Evolutionary conservation across 2,113 vertebrate genomes (phyloP), one percentile per base, ranked within the genome.

Genomic region (Microcebus jonahi): DNA sequence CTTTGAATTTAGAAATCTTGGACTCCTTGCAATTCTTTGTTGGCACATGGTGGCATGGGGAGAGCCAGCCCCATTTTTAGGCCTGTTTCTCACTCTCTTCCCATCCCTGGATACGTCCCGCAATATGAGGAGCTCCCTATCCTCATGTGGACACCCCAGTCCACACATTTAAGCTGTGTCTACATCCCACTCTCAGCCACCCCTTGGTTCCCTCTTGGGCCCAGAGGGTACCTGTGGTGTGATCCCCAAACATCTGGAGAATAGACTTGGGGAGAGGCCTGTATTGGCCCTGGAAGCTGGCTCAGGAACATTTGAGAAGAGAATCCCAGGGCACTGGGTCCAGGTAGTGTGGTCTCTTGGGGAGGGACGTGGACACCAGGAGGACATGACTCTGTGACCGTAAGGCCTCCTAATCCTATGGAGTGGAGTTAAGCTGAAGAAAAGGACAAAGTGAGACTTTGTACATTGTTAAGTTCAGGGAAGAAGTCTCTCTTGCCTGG

Each of bases 161-260:
- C 34, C 12, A 15, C 10, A 21, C 21, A 34, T 61, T 25, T 2
- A 6, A 25, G 53, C 42, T 65, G 55, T 68, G 55, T 15, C 61
- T 10, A 13, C 8, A 55, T 0, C 17, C 3, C 1, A 3, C 12
- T 5, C 0, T 53, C n/a, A 34, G 11, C 14, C 10, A 42, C 27
- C 11, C 20, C 34, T 71, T 55, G 17, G 23, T 23, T 18, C 34
- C 2, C 11, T 8, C 45, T 90, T 29, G n/a, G 23, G n/a, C 55
- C 63, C 36, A 25, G 55, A 88, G 5, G 21, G 27, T 8, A 5
- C 13, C 39, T 45, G 6, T 25, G 67, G 21, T 8, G 1, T 29
- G 29, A 2, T 34, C 6, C 15, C n/a, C 23, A 9, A n/a, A 36
- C 12, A 39, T 31, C 31, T 88, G 11, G 34, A 76, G 90, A 68